Evolutionary conservation across 2,113 vertebrate species (phyloP).

Genomic region (Muntiacus reevesi): DNA sequence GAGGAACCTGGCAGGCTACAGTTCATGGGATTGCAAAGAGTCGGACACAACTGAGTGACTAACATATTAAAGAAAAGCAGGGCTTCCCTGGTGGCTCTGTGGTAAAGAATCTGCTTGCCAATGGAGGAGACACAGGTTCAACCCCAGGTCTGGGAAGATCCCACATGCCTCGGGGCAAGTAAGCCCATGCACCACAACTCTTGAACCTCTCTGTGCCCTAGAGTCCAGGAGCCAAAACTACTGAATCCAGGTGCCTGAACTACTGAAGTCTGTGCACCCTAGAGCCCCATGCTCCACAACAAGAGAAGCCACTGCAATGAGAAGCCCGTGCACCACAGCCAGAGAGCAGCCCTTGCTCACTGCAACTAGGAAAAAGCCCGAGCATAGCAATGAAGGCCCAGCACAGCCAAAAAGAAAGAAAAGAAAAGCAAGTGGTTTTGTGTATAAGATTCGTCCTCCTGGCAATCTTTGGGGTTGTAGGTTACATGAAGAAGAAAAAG

Average conservation of each 20-base stretch:
- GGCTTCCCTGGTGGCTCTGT: background rate
- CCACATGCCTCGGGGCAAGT: background rate
- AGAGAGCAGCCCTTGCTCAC: background rate
- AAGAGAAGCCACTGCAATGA: background rate
- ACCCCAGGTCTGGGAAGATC: background rate
- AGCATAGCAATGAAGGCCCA: background rate
- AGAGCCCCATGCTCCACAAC: background rate
- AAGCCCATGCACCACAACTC: background rate
- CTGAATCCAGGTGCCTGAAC: background rate
- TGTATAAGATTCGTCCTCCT: background rate
- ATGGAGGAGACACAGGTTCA: background rate
- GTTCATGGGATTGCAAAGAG: background rate
- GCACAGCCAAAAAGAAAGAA: background rate
- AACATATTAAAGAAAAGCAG: background rate
- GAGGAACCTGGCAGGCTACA: background rate
- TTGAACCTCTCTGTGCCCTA: background rate
- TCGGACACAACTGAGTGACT: background rate
- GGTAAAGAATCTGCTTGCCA: background rate
- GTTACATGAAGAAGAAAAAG: background rate
- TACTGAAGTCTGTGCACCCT: background rate
- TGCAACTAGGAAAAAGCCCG: background rate
- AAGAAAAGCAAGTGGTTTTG: background rate
- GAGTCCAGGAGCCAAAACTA: background rate
- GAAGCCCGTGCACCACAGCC: fast-evolving
- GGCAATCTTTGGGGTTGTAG: background rate